These are phyloP conservation scores for Lymantria dispar DNA, from an alignment of 2,888 invertebrate genomes.

Conservation along the genomic window DNA sequence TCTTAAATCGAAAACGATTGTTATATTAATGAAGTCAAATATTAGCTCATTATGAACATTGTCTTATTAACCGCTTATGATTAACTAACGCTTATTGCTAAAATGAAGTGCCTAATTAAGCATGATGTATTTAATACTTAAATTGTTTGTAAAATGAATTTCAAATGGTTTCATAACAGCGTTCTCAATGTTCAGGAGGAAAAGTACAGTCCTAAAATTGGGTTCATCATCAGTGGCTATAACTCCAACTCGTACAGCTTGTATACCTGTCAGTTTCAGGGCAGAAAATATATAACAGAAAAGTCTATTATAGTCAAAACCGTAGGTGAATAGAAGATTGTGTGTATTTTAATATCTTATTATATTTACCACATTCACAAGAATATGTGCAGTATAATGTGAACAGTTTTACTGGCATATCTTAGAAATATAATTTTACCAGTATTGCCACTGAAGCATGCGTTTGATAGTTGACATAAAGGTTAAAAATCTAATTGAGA, in stretches of 20 bases:
- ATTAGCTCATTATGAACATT: neutral
- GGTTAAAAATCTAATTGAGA: no score
- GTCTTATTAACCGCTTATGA: slow-evolving; percentile 39
- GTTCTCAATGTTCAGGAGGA: slow-evolving; percentile 73
- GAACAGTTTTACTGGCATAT: no score
- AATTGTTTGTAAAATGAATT: slow-evolving; percentile 2
- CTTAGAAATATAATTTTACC: no score
- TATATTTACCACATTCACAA: slow-evolving; percentile 49
- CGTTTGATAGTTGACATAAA: no score
- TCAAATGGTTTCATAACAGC: slow-evolving; percentile 46
- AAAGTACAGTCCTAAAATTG: slow-evolving; percentile 68
- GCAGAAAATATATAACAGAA: slow-evolving; percentile 39
- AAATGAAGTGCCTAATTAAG: slow-evolving; percentile 46
- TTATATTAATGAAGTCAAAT: slow-evolving; percentile 1
- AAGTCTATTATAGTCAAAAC: slow-evolving; percentile 57
- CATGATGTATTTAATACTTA: slow-evolving; percentile 37
- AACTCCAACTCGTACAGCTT: slow-evolving; percentile 39
- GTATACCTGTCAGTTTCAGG: slow-evolving; percentile 57
- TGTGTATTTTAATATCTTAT: slow-evolving; percentile 46
- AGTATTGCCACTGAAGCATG: no score
- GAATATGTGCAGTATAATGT: slow-evolving; percentile 4
- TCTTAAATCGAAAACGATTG: slow-evolving; percentile 10
- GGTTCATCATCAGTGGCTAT: slow-evolving; percentile 61
- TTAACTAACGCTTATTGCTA: slow-evolving; percentile 63
- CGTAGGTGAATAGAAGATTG: slow-evolving; percentile 70